Evolutionary conservation across 2,888 invertebrate species (phyloP).

Genomic region (Opisthograptis luteolata): DNA sequence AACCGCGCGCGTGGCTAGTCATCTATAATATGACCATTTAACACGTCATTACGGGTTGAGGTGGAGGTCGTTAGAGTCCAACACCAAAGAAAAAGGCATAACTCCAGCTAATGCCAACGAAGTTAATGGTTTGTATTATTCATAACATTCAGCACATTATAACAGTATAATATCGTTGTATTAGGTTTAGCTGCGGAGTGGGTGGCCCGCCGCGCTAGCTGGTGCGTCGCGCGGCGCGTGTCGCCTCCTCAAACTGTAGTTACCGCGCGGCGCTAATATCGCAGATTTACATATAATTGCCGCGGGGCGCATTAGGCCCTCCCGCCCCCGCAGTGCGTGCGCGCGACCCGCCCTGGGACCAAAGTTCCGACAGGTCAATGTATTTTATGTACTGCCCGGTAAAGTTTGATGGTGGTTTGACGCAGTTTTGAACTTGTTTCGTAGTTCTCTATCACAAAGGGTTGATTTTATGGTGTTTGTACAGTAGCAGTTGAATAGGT

Average conservation of each 20-base stretch:
- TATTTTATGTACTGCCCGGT: constrained; percentile 20
- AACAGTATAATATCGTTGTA: too few species aligned
- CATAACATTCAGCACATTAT: too few species aligned
- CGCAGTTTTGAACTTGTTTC: constrained; percentile 9
- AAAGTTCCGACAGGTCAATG: constrained; percentile 19
- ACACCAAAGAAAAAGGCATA: too few species aligned
- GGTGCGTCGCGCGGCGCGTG: constrained; percentile 18
- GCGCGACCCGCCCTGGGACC: constrained; percentile 2
- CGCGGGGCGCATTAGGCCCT: constrained; percentile 28
- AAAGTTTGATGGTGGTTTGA: constrained; percentile 7
- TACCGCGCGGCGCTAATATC: constrained; percentile 51
- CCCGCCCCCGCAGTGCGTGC: constrained; percentile 2
- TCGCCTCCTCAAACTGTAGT: constrained; percentile 54
- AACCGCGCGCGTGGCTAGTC: too few species aligned
- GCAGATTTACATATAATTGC: constrained; percentile 50
- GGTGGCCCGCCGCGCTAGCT: constrained; percentile 6
- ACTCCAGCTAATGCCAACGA: too few species aligned
- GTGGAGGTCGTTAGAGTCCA: too few species aligned
- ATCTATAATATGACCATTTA: too few species aligned
- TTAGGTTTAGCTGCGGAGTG: background rate
- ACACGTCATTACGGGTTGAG: too few species aligned
- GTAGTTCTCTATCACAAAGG: background rate
- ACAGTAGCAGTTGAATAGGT: background rate
- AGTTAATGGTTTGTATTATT: too few species aligned
- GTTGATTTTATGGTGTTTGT: background rate